These are phyloP conservation scores for Limnodromus scolopaceus DNA, from an alignment of 2,797 vertebrate species.

Conservation along the genomic window DNA sequence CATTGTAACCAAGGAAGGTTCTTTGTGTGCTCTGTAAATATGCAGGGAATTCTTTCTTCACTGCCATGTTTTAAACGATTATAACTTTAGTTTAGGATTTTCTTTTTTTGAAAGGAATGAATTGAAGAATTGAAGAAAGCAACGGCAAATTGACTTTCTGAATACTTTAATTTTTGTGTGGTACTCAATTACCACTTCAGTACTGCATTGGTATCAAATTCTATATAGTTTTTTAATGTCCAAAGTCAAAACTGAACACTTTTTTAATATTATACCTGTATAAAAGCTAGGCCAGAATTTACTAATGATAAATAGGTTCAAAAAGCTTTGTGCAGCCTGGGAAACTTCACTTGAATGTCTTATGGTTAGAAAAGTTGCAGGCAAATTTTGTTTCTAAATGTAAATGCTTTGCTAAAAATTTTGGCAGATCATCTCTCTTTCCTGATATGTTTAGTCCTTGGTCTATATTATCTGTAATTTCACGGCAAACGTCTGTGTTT, in stretches of 20 bases:
- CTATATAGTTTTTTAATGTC: background rate
- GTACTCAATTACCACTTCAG: background rate
- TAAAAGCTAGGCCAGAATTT: background rate
- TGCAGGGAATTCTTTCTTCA: background rate
- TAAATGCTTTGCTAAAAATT: background rate
- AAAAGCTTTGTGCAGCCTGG: background rate
- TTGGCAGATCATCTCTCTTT: background rate
- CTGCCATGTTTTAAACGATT: background rate
- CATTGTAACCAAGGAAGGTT: background rate
- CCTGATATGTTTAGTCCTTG: background rate
- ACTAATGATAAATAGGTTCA: background rate
- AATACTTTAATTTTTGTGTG: background rate
- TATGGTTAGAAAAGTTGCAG: background rate
- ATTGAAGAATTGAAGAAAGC: background rate
- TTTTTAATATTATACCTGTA: accelerated
- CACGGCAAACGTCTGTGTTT: background rate
- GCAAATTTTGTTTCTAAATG: background rate
- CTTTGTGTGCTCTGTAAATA: background rate
- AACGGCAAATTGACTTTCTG: background rate
- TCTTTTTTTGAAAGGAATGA: background rate
- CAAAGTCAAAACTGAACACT: background rate
- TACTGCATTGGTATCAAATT: accelerated
- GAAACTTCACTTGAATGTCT: background rate
- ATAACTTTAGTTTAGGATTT: background rate
- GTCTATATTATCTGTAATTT: background rate